Percentiles rank a stretch among this genome's conserved stretches.
phyloP scores from a whole-genome alignment of 2,113 vertebrate species.

The Desmodus rotundus region DNA sequence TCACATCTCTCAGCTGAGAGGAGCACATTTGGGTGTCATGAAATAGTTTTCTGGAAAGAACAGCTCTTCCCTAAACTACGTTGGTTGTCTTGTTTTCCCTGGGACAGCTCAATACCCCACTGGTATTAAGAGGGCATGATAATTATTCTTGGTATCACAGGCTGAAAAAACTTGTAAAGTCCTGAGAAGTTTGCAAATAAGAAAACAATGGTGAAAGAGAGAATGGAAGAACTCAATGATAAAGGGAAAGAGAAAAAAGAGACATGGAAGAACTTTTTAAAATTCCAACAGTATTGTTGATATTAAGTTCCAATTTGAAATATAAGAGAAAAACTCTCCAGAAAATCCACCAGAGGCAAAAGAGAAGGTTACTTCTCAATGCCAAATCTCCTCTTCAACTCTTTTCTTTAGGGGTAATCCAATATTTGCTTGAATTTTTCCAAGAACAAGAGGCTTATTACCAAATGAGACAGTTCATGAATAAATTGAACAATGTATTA shows the following conservation, averaged over 20 bases:
- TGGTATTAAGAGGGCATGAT: not conserved
- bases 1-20: not conserved
- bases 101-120: not conserved
- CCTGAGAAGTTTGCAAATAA: not conserved
- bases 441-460: not conserved
- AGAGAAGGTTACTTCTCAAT: not conserved
- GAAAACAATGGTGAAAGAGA: not conserved
- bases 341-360: not conserved
- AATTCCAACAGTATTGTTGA: not conserved
- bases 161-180: not conserved
- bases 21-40: not conserved
- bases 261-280: not conserved
- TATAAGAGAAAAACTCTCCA: not conserved
- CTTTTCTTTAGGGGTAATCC: not conserved
- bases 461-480: not conserved
- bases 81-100: not conserved
- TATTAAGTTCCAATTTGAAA: slow-evolving; percentile 6
- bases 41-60: not conserved
- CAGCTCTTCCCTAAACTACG: not conserved
- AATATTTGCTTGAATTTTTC: not conserved
- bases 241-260: not conserved
- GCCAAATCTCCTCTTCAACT: not conserved
- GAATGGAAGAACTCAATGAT: not conserved
- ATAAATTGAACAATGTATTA: not conserved
- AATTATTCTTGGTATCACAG: not conserved